Evolutionary conservation across 2,888 invertebrate genomes (phyloP).

Genomic region (Oscheius sp.): DNA sequence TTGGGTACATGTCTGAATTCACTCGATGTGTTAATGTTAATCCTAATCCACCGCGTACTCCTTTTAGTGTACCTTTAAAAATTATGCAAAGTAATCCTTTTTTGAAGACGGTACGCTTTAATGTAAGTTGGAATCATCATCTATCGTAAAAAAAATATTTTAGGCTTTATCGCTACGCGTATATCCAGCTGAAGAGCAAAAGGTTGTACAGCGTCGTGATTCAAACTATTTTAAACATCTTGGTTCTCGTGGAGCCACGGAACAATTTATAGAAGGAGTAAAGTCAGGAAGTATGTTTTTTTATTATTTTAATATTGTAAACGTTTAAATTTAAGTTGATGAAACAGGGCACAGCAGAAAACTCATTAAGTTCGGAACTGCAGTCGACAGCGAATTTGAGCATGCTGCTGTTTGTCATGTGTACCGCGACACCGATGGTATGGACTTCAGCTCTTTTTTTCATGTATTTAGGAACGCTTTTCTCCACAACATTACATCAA

Average conservation of each 20-base stretch:
- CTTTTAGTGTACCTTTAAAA: slow-evolving; percentile 81
- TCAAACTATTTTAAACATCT: slow-evolving; percentile 7
- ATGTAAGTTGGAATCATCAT: slow-evolving; percentile 14
- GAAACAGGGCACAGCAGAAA: slow-evolving; percentile 6
- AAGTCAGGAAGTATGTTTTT: not conserved
- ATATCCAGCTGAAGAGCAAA: slow-evolving; percentile 16
- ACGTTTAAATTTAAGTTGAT: not conserved
- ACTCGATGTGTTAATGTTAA: slow-evolving; percentile 84
- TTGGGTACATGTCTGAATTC: slow-evolving; percentile 88
- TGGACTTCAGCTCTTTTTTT: not conserved
- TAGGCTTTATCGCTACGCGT: slow-evolving; percentile 9
- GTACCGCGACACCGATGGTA: slow-evolving; percentile 51
- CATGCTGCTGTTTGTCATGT: slow-evolving; percentile 64
- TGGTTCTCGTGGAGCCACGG: slow-evolving; percentile 7
- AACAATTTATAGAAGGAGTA: not conserved
- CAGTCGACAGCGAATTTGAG: slow-evolving; percentile 88
- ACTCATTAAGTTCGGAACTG: slow-evolving; percentile 85
- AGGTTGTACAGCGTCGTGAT: not conserved
- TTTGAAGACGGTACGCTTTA: slow-evolving; percentile 71
- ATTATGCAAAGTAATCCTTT: slow-evolving; percentile 77
- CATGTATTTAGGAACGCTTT: slow-evolving; percentile 50
- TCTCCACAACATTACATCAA: slow-evolving; percentile 74
- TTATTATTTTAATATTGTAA: no score
- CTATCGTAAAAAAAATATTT: not conserved
- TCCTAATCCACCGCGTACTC: slow-evolving; percentile 81